These are phyloP conservation scores for Phortica magna DNA, from an alignment of 2,888 invertebrate genomes.

Conservation along the genomic window DNA sequence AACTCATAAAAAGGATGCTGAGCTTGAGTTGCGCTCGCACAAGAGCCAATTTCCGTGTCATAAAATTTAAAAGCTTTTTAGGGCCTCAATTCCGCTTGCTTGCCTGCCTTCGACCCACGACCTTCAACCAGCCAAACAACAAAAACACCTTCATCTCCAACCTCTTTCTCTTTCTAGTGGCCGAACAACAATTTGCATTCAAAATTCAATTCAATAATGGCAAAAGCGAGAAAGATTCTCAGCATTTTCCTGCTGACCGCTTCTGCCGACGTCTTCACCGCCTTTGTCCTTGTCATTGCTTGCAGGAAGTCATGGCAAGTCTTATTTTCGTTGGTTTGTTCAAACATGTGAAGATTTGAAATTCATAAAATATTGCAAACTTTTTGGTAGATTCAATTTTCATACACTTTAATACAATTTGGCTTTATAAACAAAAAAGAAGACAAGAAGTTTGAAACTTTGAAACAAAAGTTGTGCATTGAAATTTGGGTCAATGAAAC, in stretches of 20 bases:
- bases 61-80: slow-evolving; percentile 73
- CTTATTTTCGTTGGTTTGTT: background rate
- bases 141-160: background rate
- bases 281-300: too few species aligned
- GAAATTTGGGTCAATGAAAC: slow-evolving; percentile 48
- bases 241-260: background rate
- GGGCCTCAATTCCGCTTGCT: slow-evolving; percentile 40
- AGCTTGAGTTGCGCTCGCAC: slow-evolving; percentile 38
- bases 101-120: background rate
- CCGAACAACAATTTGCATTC: slow-evolving; percentile 62
- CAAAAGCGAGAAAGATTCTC: slow-evolving; percentile 35
- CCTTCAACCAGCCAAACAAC: background rate
- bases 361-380: slow-evolving; percentile 16
- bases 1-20: slow-evolving; percentile 6
- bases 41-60: slow-evolving; percentile 71
- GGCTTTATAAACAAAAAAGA: background rate
- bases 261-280: background rate
- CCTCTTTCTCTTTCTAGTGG: too few species aligned
- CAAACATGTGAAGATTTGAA: background rate
- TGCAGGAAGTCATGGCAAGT: background rate
- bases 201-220: slow-evolving; percentile 68
- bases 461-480: background rate
- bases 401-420: background rate
- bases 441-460: background rate
- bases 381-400: slow-evolving; percentile 2